Base-by-base conservation (phyloP, 2,888 invertebrate genomes). In the Morinoia aosen region DNA sequence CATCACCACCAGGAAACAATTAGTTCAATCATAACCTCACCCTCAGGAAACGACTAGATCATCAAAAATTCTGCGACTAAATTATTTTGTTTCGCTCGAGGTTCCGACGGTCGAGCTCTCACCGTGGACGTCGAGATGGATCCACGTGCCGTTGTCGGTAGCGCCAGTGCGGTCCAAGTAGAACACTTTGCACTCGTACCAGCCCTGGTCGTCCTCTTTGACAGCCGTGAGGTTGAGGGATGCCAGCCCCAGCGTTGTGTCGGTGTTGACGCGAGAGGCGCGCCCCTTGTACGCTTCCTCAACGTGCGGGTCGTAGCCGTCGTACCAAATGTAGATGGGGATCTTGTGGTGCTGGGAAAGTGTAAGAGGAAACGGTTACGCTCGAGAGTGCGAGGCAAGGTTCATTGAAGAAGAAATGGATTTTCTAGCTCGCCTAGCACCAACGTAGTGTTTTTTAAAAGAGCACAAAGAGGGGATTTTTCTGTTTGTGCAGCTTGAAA, bases 301-400 rank as follows among this genome's bases (percentile, higher is more conserved):
- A 97, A 99, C 98, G 98, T 99, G 99, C 97, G 99, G 99, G 97
- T 99, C 99, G 98, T 99, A 99, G 97, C 99, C 99, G 98, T 99
- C 99, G 98, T 99, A 99, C 98, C 99, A 99, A 98, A 99, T 99
- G 98, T 99, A 99, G 97, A 99, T 99, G 97, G 99, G 99, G 97
- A 99, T 98, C 98, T 99, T 99, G 98, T 99, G 98, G 97, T 99
- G 99, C 99, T 99, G 98, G 3, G 58, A 40, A 57, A 48, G 40
- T 58, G 48, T 12, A 76, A 16, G 76, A 61, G 76, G 2, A 48
- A 76, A 58, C 33, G 33, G 76, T 58, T 48, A 25, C 11, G 56
- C 14, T 10, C 16, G 94, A 94, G 8, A 19, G 58, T 4, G 19
- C 12, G 14, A 11, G 33, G 16, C 14, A n/a, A 56, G 56, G 56